phyloP scores from a whole-genome alignment of 2,113 vertebrate species.

The Rhinopomastus cyanomelas region DNA sequence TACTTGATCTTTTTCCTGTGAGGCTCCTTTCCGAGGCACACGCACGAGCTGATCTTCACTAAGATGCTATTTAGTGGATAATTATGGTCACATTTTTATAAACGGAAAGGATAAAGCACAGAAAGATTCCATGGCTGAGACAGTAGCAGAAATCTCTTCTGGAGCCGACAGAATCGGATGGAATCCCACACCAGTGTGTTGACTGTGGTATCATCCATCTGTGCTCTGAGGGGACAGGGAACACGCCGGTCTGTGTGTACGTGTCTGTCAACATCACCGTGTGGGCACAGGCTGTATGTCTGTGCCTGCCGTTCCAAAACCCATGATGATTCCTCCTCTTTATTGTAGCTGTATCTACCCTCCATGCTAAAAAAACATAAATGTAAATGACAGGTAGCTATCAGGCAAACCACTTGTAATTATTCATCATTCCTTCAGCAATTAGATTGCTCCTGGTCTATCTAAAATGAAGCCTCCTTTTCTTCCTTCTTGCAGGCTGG shows the following conservation, averaged over 20 bases:
- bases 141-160: neutral
- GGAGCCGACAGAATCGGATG: neutral
- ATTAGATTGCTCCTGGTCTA: neutral
- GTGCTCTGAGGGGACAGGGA: neutral
- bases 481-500: conserved; percentile 15
- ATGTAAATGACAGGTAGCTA: neutral
- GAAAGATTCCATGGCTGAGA: neutral
- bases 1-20: neutral
- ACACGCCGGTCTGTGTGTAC: neutral
- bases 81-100: neutral
- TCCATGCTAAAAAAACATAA: neutral
- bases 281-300: neutral
- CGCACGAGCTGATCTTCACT: neutral
- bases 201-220: neutral
- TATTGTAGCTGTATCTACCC: neutral
- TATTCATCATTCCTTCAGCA: conserved; percentile 23
- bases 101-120: neutral
- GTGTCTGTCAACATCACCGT: neutral
- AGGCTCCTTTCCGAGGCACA: neutral
- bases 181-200: neutral
- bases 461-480: conserved; percentile 27
- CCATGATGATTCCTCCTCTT: neutral
- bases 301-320: neutral
- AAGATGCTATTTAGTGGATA: neutral
- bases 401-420: conserved; percentile 33